Base-by-base conservation (phyloP, 1,140 invertebrate genomes). In the Laupala kohalensis region DNA sequence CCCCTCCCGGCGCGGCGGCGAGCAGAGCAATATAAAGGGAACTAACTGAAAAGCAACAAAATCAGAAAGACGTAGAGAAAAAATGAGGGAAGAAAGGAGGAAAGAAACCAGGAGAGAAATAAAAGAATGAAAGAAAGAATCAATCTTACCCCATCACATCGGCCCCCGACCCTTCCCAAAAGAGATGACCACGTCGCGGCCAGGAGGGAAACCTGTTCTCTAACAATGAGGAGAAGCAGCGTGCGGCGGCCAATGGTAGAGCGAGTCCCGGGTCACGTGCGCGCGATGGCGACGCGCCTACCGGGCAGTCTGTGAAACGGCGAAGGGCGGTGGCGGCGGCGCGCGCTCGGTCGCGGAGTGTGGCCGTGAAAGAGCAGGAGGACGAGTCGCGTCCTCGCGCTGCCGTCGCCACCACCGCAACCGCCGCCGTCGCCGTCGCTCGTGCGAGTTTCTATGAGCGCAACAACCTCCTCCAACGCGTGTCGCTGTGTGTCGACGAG, bases 221-320 rank as follows among this genome's bases (percentile, higher is more conserved):
- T 53, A 53, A 53, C 37, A 53, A 53, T 53, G 37, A 53, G 19
- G 9, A 24, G 23, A n/a, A 27, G 64, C 24, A n/a, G 1, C 64
- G 64, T n/a, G 64, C 64, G 64, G 23, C 23, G 26, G 64, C 64
- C 24, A 72, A 71, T 74, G 71, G 68, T 62, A 69, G 65, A 6
- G 66, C 19, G 70, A 28, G 73, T 66, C 69, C 70, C 70, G 25
- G 71, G 67, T 71, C 71, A 69, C 71, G 73, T 72, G 73, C 30
- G 64, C 70, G 63, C 37, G 37, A 23, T 63, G 73, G n/a, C 26
- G 24, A 24, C 30, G 23, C 64, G 4, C n/a, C 25, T 69, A 13
- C 12, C 24, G 64, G 64, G 3, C 23, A 24, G 64, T 9, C n/a
- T 9, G 26, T n/a, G 64, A n/a, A n/a, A n/a, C 64, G 24, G n/a